These are phyloP conservation scores for Sycon ciliatum DNA, from an alignment of 37 sponge, comb jelly and placozoan species.

Conservation along the genomic window DNA sequence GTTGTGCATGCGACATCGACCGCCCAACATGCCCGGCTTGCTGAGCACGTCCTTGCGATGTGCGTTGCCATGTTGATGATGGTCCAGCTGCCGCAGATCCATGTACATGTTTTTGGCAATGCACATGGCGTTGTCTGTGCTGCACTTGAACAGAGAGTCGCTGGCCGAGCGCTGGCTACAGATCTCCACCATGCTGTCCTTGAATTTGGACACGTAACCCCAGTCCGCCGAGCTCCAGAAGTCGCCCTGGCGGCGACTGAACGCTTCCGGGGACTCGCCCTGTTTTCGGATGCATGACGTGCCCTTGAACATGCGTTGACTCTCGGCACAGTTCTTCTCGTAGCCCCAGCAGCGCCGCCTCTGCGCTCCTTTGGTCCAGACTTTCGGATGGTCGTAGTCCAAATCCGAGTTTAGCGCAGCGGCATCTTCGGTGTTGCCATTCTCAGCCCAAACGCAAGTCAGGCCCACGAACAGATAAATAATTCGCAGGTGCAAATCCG, in stretches of 20 bases:
- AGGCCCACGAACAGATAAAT: too few species aligned
- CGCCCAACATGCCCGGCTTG: neutral
- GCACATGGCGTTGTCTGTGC: neutral
- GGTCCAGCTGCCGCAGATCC: neutral
- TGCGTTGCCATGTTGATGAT: neutral
- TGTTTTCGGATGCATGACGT: too few species aligned
- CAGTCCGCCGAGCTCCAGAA: conserved; percentile 83
- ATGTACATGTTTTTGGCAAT: neutral
- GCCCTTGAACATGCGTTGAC: conserved; percentile 36
- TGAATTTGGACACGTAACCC: conserved; percentile 67
- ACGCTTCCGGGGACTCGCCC: conserved; percentile 22
- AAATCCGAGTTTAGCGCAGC: too few species aligned
- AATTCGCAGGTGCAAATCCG: too few species aligned
- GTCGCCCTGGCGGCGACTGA: conserved; percentile 46
- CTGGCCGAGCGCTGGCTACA: conserved; percentile 34
- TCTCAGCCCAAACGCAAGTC: too few species aligned
- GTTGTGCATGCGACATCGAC: neutral
- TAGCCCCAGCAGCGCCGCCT: conserved; percentile 95
- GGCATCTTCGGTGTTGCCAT: too few species aligned
- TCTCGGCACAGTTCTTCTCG: conserved; percentile 49
- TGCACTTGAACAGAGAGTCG: neutral
- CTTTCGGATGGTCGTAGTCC: too few species aligned
- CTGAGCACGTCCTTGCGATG: neutral
- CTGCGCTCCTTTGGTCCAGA: too few species aligned
- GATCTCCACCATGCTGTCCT: conserved; percentile 45